phyloP scores from a whole-genome alignment of 2,797 vertebrate species.

The Enoplosus armatus region DNA sequence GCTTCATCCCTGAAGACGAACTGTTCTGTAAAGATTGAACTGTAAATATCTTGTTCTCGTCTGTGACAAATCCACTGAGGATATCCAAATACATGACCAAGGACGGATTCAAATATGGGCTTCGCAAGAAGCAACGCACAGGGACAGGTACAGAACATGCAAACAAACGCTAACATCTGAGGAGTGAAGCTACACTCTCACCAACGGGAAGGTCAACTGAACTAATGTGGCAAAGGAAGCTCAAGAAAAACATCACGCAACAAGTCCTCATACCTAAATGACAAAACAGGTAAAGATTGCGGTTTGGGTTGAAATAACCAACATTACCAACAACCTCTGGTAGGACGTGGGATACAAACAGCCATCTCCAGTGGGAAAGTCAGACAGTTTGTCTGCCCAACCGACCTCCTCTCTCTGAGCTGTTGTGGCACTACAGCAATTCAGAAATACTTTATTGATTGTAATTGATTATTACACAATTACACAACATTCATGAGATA shows the following conservation, averaged over 20 bases:
- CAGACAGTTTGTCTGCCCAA: neutral
- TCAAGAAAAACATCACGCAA: neutral
- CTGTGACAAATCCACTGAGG: neutral
- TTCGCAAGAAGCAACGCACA: neutral
- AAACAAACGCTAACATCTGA: neutral
- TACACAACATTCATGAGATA: too few species aligned
- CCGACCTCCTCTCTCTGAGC: neutral
- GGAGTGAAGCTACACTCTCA: neutral
- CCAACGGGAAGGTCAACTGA: neutral
- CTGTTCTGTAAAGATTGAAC: neutral
- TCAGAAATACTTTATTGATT: too few species aligned
- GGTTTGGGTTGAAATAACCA: neutral
- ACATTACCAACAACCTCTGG: neutral
- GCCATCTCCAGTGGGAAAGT: neutral
- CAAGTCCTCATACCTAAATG: neutral
- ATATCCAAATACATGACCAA: neutral
- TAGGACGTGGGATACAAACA: neutral
- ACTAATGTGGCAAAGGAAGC: neutral
- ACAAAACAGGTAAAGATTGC: neutral
- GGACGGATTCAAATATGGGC: neutral
- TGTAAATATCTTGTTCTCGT: neutral
- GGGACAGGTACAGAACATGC: neutral
- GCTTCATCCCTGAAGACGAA: neutral
- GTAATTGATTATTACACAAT: too few species aligned
- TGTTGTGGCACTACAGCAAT: neutral